Conservation (phyloP, 2,888 invertebrate species). For the Diabrotica balteata region DNA sequence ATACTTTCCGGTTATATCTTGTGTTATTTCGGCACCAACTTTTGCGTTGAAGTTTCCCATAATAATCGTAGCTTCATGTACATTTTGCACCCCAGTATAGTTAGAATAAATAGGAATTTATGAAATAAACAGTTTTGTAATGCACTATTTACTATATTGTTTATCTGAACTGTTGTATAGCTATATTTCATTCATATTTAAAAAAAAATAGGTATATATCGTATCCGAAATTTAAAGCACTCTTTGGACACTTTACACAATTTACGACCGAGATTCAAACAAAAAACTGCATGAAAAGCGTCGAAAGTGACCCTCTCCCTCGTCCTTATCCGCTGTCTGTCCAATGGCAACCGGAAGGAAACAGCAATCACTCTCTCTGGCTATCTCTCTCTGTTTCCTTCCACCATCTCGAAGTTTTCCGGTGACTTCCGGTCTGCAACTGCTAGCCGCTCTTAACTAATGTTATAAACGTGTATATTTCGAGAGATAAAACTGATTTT, state of each 20-base stretch:
- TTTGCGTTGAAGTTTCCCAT: no score
- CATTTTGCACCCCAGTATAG: no score
- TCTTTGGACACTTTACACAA: neutral
- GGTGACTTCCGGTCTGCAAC: slow-evolving; percentile 45
- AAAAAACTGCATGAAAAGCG: slow-evolving; percentile 4
- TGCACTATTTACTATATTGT: no score
- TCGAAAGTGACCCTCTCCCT: slow-evolving; percentile 26
- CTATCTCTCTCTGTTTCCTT: slow-evolving; percentile 33
- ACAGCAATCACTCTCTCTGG: slow-evolving; percentile 47
- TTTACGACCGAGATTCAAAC: slow-evolving; percentile 1
- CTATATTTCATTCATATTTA: no score
- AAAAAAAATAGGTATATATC: no score
- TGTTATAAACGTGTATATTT: slow-evolving; percentile 46
- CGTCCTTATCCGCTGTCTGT: slow-evolving; percentile 34
- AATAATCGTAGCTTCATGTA: no score
- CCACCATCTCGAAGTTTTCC: slow-evolving; percentile 44
- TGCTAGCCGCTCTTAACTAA: slow-evolving; percentile 46
- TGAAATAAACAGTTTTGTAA: no score
- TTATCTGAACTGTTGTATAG: no score
- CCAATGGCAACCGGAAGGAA: slow-evolving; percentile 53
- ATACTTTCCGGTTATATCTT: no score
- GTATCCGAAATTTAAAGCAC: neutral
- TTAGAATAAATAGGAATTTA: no score
- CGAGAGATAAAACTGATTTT: slow-evolving; percentile 36
- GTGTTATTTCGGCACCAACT: no score